Evolutionary conservation across 1,140 invertebrate genomes (phyloP).

Genomic region (Aporrectodea caliginosa): DNA sequence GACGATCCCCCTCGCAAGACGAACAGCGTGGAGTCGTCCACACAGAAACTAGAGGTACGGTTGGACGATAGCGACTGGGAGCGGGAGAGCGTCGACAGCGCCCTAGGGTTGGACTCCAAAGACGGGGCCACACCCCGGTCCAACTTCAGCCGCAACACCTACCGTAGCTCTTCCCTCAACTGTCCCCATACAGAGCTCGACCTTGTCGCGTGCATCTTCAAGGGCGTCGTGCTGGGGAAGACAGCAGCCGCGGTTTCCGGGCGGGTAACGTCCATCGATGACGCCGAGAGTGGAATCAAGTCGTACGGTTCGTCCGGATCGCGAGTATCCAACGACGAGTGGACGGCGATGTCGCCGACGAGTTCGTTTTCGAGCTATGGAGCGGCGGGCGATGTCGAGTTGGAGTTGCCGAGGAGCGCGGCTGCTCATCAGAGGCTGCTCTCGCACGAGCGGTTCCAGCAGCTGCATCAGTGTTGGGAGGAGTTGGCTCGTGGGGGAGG

Average conservation of each 20-base stretch:
- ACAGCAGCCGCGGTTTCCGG: neutral
- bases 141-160: neutral
- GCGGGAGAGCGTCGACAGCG: constrained; percentile 24
- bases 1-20: too few species aligned
- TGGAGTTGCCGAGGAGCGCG: neutral
- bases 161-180: neutral
- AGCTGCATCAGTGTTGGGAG: constrained; percentile 29
- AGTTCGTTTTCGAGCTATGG: constrained; percentile 26
- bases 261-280: neutral
- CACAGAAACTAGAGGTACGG: neutral
- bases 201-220: constrained; percentile 4
- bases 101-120: constrained; percentile 21
- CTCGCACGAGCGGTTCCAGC: constrained; percentile 26
- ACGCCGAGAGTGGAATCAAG: neutral
- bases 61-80: constrained; percentile 5
- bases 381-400: neutral
- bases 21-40: neutral
- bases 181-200: neutral
- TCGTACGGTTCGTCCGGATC: constrained; percentile 36
- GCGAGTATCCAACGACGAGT: constrained; percentile 37
- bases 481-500: neutral
- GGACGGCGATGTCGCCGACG: constrained; percentile 28
- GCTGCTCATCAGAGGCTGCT: constrained; percentile 1
- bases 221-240: constrained; percentile 20
- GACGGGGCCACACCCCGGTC: neutral